phyloP scores from a whole-genome alignment of 1,140 invertebrate species.

The Argopecten irradians region DNA sequence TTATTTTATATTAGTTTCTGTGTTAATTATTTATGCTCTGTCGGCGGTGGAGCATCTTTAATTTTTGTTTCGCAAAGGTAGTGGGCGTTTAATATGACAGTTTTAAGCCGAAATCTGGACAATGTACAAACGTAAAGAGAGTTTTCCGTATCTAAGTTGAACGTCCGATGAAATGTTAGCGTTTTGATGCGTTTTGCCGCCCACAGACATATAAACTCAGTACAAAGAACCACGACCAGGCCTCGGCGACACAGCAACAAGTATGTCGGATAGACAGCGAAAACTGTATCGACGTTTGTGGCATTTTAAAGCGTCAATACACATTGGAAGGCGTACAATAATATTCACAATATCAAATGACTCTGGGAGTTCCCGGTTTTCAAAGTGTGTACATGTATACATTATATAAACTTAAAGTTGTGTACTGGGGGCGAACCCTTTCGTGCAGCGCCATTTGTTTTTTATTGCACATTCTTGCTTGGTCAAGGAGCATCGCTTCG shows the following conservation, averaged over 20 bases:
- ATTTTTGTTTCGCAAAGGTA: too few species aligned
- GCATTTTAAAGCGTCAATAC: not conserved
- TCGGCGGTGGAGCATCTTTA: too few species aligned
- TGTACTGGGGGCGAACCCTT: not conserved
- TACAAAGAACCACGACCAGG: not conserved
- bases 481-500: not conserved
- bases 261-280: not conserved
- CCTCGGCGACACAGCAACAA: not conserved
- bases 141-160: too few species aligned
- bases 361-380: not conserved
- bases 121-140: too few species aligned
- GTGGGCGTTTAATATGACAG: too few species aligned
- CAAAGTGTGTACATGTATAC: not conserved
- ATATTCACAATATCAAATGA: conserved; percentile 1
- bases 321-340: not conserved
- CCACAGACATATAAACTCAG: not conserved
- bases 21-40: too few species aligned
- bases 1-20: too few species aligned
- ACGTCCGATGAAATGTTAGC: too few species aligned
- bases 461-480: not conserved
- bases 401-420: not conserved
- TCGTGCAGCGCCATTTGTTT: not conserved
- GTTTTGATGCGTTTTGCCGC: not conserved
- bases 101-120: too few species aligned
- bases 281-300: not conserved